Percentiles rank a stretch among this genome's conserved stretches.
Evolutionary conservation across 2,888 invertebrate genomes (phyloP).

Genomic region (Pammene aurita): DNA sequence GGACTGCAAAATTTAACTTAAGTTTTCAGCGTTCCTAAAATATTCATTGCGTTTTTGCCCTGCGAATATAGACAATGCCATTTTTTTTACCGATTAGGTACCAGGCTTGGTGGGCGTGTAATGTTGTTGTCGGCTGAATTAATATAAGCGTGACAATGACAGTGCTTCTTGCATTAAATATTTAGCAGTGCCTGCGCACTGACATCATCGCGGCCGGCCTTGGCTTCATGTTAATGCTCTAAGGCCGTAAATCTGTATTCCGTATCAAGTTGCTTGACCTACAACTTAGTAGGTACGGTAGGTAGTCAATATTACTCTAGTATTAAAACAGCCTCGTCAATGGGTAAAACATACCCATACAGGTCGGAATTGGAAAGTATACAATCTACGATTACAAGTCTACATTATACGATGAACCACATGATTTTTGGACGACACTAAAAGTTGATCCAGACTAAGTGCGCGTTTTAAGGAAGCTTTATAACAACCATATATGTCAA

Average conservation of each 20-base stretch:
- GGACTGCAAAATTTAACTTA: neutral
- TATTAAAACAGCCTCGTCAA: no score
- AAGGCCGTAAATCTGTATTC: conserved; percentile 34
- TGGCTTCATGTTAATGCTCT: conserved; percentile 36
- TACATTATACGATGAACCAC: no score
- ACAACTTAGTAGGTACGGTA: conserved; percentile 1
- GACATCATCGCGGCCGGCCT: conserved; percentile 49
- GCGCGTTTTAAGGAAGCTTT: no score
- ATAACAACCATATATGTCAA: no score
- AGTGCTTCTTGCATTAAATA: conserved; percentile 51
- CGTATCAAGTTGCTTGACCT: conserved; percentile 25
- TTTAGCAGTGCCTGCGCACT: conserved; percentile 37
- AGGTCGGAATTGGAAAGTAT: no score
- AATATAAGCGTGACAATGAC: conserved; percentile 45
- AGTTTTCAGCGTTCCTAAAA: conserved; percentile 8
- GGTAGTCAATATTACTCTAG: neutral
- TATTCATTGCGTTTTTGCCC: conserved; percentile 5
- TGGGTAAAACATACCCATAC: no score
- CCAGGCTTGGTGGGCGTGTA: conserved; percentile 42
- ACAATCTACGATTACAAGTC: no score
- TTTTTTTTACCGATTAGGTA: conserved; percentile 25
- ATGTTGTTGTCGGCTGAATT: conserved; percentile 43
- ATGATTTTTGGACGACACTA: no score
- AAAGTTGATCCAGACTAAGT: no score
- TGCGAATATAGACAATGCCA: conserved; percentile 27